Evolutionary conservation across 1,140 invertebrate species (phyloP).

Genomic region (Psix sp.): DNA sequence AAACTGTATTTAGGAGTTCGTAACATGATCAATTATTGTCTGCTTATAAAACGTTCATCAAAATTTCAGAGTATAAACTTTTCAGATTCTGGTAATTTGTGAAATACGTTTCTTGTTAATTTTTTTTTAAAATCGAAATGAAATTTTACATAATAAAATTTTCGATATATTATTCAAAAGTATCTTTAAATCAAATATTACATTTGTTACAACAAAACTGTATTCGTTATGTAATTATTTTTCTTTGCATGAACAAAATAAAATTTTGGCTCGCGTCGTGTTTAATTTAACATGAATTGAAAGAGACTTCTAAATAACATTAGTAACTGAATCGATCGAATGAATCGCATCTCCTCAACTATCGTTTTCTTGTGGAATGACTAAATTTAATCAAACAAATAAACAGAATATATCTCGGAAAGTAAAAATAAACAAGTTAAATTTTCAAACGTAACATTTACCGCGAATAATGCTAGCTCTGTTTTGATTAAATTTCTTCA

Average conservation of each 20-base stretch:
- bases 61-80: too few species aligned
- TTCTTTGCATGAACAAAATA: slow-evolving; percentile 21
- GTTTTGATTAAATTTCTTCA: not conserved
- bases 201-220: too few species aligned
- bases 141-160: too few species aligned
- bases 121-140: too few species aligned
- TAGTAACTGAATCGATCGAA: slow-evolving; percentile 21
- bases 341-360: slow-evolving; percentile 25
- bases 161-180: too few species aligned
- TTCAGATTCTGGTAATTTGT: too few species aligned
- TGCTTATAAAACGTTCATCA: too few species aligned
- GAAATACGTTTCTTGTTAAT: too few species aligned
- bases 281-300: slow-evolving; percentile 28
- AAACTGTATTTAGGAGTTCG: too few species aligned
- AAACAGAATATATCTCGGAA: slow-evolving; percentile 10
- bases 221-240: too few species aligned
- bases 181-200: too few species aligned
- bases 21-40: too few species aligned
- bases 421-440: slow-evolving; percentile 16
- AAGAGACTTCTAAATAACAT: slow-evolving; percentile 10
- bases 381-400: slow-evolving; percentile 28
- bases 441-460: slow-evolving; percentile 9
- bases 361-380: slow-evolving; percentile 6
- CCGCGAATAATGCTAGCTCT: not conserved
- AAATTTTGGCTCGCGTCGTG: slow-evolving; percentile 3